These are phyloP conservation scores for Dendrophyllia cribrosa DNA, from an alignment of 64 coral and sea anemone genomes.

Conservation along the genomic window DNA sequence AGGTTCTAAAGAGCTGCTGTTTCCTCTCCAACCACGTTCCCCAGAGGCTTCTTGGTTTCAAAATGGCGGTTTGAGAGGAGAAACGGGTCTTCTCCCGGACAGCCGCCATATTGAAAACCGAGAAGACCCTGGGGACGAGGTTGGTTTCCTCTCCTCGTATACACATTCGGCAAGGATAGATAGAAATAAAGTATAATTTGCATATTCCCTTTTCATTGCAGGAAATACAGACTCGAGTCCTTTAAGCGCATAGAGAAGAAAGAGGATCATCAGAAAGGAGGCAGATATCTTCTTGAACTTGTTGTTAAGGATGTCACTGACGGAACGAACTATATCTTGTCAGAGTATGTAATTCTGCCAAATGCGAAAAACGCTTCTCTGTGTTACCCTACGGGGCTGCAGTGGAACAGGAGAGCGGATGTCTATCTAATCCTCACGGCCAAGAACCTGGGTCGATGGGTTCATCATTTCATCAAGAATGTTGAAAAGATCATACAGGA, in stretches of 20 bases:
- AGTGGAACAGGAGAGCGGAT: constrained; percentile 20
- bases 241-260: not conserved
- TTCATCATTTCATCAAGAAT: constrained; percentile 45
- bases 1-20: too few species aligned
- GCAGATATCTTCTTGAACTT: constrained; percentile 39
- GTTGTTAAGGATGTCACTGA: not conserved
- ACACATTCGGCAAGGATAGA: too few species aligned
- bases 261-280: not conserved
- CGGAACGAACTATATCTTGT: not conserved
- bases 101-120: too few species aligned
- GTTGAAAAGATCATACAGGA: constrained; percentile 35
- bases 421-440: constrained; percentile 23
- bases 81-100: too few species aligned
- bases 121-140: too few species aligned
- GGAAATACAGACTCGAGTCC: constrained; percentile 6
- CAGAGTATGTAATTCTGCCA: constrained; percentile 21
- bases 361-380: constrained; percentile 12
- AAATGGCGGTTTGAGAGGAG: too few species aligned
- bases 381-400: constrained; percentile 12
- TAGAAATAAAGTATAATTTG: too few species aligned
- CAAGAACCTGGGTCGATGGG: constrained; percentile 32
- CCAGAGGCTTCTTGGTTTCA: too few species aligned
- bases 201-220: not conserved
- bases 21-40: too few species aligned
- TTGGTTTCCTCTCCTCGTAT: too few species aligned